Evolutionary conservation across 1,140 invertebrate genomes (phyloP), one percentile per base, ranked within the genome.

Genomic region (Belonocnema kinseyi): DNA sequence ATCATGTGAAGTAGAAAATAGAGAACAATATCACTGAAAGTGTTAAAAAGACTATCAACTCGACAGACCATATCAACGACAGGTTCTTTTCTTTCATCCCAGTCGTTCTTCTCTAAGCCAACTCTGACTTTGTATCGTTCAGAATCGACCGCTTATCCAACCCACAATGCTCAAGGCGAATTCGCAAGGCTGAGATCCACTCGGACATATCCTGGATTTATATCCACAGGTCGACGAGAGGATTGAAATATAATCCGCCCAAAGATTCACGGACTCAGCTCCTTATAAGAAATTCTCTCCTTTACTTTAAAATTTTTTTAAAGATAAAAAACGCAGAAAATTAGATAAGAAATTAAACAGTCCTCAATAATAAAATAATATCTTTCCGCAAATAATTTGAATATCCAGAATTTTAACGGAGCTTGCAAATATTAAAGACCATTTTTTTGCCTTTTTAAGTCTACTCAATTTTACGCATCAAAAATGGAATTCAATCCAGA

Each of bases 21-120:
- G 26, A 33, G 19, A 17, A 58, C 11, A 26, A 58, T 26, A 58
- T 26, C 56, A 17, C 26, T 58, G 19, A 21, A 21, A 58, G 56
- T 58, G 56, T 58, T 58, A 11, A 21, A 58, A 17, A 56, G 56
- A 33, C 56, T 6, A 58, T 58, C 56, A 58, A 58, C 56, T 58
- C 26, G 56, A 58, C 19, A 58, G 19, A 13, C 56, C 11, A 58
- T 58, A 58, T 58, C 56, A 58, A 58, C 56, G 56, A 58, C 56
- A 58, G 56, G 56, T 58, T 26, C 56, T 58, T 58, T 58, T 58
- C 56, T 58, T 58, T 58, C 53, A 54, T 54, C 26, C 56, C 40
- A 46, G 8, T 46, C 40, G 40, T 21, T 58, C 19, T 14, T 26
- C 19, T 12, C 56, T 58, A 26, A 58, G 56, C 56, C 56, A 58